Evolutionary conservation across 2,797 vertebrate genomes (phyloP).

Genomic region (Ciconia nigra): DNA sequence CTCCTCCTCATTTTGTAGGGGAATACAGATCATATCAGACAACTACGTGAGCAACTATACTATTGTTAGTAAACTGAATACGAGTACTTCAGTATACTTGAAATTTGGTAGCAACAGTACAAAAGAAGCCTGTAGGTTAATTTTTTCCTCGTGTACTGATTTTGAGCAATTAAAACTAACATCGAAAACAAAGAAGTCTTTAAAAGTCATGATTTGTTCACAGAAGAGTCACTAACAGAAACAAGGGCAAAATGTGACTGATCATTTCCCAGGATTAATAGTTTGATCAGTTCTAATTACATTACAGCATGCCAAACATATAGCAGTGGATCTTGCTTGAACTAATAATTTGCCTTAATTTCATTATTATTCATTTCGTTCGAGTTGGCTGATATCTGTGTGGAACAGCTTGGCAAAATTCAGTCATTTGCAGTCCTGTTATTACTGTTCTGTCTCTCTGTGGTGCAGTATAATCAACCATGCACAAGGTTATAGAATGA

Average conservation of each 20-base stretch:
- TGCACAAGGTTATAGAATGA: neutral
- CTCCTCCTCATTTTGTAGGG: neutral
- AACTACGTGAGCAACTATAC: neutral
- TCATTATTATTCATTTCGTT: slow-evolving; percentile 30
- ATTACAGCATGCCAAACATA: neutral
- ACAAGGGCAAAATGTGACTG: neutral
- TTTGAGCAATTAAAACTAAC: neutral
- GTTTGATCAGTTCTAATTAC: slow-evolving; percentile 15
- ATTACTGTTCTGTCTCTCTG: slow-evolving; percentile 6
- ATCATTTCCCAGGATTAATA: neutral
- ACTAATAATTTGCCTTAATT: slow-evolving; percentile 49
- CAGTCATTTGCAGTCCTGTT: neutral
- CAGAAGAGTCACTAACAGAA: neutral
- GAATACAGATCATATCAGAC: neutral
- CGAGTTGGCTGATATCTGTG: neutral
- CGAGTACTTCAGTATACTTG: neutral
- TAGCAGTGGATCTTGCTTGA: neutral
- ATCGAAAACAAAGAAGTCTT: neutral
- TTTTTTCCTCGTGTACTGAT: neutral
- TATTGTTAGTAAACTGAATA: neutral
- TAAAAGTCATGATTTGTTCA: neutral
- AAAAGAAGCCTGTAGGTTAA: neutral
- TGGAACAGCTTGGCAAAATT: slow-evolving; percentile 40
- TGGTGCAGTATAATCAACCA: slow-evolving; percentile 15
- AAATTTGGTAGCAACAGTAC: neutral